Conservation (phyloP, 2,113 vertebrate species). For the Odocoileus virginianus region DNA sequence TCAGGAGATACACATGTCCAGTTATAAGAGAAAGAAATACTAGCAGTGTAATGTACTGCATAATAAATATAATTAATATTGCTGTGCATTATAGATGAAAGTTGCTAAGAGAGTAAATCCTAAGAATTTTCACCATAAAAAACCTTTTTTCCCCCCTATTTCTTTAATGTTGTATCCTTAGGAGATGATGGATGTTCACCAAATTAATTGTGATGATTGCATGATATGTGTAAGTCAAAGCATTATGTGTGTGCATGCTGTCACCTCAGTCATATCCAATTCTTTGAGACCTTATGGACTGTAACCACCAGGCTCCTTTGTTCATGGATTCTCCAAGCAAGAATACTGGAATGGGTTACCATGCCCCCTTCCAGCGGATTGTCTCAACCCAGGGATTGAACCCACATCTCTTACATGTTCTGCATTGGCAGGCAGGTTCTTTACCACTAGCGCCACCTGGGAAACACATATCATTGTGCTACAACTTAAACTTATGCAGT, state of each 20-base stretch:
- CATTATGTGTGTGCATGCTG: neutral
- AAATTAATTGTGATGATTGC: neutral
- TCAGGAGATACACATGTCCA: neutral
- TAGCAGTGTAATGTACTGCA: neutral
- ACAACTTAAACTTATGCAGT: neutral
- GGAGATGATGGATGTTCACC: neutral
- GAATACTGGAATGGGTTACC: neutral
- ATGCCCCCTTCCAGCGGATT: neutral
- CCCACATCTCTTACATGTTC: neutral
- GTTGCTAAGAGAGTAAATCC: neutral
- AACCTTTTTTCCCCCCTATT: neutral
- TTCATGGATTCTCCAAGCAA: neutral
- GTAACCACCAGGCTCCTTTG: neutral
- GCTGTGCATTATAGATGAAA: neutral
- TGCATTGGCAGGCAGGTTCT: fast-evolving
- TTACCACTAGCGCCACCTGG: neutral
- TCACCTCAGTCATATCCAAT: neutral
- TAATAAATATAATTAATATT: neutral
- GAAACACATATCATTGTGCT: neutral
- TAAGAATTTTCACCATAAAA: neutral
- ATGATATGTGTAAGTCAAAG: neutral
- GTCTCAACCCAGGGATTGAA: neutral
- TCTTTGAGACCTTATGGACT: neutral
- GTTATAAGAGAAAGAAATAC: neutral
- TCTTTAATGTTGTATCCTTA: neutral